These are phyloP conservation scores for Tachina lurida DNA, from an alignment of 2,888 invertebrate genomes.

Conservation along the genomic window DNA sequence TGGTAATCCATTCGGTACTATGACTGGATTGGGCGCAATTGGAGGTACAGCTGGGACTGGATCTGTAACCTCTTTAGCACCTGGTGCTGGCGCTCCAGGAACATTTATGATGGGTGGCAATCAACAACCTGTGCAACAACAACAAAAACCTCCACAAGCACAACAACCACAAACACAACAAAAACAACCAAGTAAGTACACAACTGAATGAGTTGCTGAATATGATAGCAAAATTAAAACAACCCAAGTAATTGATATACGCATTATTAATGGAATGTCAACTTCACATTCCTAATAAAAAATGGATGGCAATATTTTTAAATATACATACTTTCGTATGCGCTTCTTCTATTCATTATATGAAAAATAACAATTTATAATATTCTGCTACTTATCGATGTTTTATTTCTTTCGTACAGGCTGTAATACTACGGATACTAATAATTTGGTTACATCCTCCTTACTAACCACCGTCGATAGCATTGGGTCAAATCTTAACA, in stretches of 20 bases:
- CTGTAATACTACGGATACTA: slow-evolving; percentile 68
- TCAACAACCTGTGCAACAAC: slow-evolving; percentile 70
- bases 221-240: neutral
- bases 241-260: neutral
- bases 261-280: neutral
- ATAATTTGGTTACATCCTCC: slow-evolving; percentile 66
- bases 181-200: slow-evolving; percentile 86
- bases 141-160: slow-evolving; percentile 73
- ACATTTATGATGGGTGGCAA: slow-evolving; percentile 81
- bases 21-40: slow-evolving; percentile 82
- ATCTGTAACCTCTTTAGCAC: slow-evolving; percentile 79
- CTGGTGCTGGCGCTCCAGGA: slow-evolving; percentile 76
- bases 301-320: neutral
- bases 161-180: slow-evolving; percentile 77
- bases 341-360: neutral
- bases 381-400: slow-evolving; percentile 32
- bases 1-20: slow-evolving; percentile 82
- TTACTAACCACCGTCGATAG: slow-evolving; percentile 70
- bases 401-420: slow-evolving; percentile 66
- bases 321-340: neutral
- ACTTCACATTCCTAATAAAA: neutral
- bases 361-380: slow-evolving; percentile 10
- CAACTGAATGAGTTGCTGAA: neutral
- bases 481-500: slow-evolving; percentile 67
- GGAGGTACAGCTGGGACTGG: slow-evolving; percentile 78